Evolutionary conservation across 2,888 invertebrate species (phyloP).

Genomic region (Pilophorus perplexus): DNA sequence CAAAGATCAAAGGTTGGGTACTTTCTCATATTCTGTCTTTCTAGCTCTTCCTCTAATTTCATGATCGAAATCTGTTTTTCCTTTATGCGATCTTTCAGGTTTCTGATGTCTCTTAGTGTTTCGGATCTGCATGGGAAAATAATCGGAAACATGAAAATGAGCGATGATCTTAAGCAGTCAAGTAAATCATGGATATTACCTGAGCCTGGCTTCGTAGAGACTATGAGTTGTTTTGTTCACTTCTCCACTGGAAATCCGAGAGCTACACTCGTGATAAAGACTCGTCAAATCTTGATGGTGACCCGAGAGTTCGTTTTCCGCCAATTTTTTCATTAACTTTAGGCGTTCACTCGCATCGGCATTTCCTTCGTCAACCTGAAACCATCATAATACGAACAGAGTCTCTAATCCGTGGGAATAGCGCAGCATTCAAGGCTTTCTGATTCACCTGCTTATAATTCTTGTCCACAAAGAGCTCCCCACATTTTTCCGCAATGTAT

Average conservation of each 20-base stretch:
- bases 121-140: slow-evolving; percentile 8
- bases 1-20: slow-evolving; percentile 10
- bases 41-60: neutral
- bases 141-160: no score
- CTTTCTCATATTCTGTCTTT: slow-evolving; percentile 3
- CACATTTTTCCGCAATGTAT: slow-evolving; percentile 22
- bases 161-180: neutral
- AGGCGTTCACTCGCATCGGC: neutral
- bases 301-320: neutral
- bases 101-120: slow-evolving; percentile 12
- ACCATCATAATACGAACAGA: no score
- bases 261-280: neutral
- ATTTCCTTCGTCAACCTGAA: no score
- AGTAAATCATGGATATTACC: neutral
- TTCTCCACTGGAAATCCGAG: neutral
- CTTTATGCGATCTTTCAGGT: slow-evolving; percentile 3
- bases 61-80: neutral
- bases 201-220: slow-evolving; percentile 4
- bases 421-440: no score
- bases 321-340: neutral
- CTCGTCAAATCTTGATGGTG: neutral
- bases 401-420: no score
- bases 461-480: slow-evolving; percentile 6
- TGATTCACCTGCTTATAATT: neutral
- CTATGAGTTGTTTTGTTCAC: neutral